phyloP scores from a whole-genome alignment of 2,888 invertebrate genomes.

The Notodonta dromedarius region DNA sequence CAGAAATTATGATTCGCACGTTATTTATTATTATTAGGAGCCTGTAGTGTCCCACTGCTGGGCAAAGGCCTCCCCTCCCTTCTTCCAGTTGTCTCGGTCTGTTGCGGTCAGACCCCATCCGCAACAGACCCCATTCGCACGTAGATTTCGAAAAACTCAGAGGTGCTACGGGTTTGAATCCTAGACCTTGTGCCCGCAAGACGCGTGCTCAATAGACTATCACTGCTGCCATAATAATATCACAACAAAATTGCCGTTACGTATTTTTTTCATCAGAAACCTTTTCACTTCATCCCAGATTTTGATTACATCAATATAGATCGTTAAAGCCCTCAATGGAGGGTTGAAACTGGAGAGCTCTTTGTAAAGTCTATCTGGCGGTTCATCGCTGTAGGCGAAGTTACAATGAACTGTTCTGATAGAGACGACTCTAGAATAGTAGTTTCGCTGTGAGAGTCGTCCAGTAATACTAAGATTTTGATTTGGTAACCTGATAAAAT shows the following conservation, averaged over 20 bases:
- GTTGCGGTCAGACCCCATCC: too few species aligned
- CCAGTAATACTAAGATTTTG: neutral
- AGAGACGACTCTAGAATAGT: neutral
- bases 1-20: too few species aligned
- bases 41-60: too few species aligned
- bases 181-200: too few species aligned
- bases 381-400: constrained; percentile 5
- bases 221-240: neutral
- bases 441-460: neutral
- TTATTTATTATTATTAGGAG: too few species aligned
- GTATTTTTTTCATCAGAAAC: constrained; percentile 7
- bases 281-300: constrained; percentile 9
- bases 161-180: too few species aligned
- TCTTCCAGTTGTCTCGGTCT: too few species aligned
- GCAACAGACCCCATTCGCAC: too few species aligned
- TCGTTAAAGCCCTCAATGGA: constrained; percentile 12
- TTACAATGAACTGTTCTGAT: neutral
- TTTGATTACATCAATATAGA: constrained; percentile 16
- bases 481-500: neutral
- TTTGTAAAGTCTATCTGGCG: constrained; percentile 5
- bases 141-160: too few species aligned
- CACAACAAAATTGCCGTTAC: constrained; percentile 6
- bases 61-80: too few species aligned
- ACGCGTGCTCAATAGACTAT: too few species aligned
- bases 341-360: constrained; percentile 1